Evolutionary conservation across 2,797 vertebrate genomes (phyloP).

Genomic region (Periparus ater): DNA sequence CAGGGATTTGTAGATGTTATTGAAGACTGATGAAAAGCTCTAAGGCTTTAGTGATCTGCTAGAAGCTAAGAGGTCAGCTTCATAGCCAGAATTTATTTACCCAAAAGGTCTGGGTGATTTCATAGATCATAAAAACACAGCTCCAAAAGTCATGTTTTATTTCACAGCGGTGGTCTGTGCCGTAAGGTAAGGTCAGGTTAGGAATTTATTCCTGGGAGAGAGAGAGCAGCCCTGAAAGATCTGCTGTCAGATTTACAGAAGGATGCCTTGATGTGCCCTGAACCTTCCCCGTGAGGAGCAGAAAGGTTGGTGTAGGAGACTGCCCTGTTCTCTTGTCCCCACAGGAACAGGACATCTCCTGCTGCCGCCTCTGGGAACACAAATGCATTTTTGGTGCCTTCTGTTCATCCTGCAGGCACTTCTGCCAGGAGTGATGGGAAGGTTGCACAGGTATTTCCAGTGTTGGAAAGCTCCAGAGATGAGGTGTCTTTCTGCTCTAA

Average conservation of each 20-base stretch:
- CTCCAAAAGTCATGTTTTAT: conserved; percentile 57
- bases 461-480: not conserved
- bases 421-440: not conserved
- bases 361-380: not conserved
- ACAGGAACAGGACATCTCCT: fast-evolving
- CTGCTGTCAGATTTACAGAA: not conserved
- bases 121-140: conserved; percentile 66
- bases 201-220: not conserved
- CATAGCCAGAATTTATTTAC: conserved; percentile 66
- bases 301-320: fast-evolving
- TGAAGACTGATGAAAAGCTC: conserved; percentile 43
- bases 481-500: not conserved
- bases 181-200: not conserved
- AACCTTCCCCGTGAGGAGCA: not conserved
- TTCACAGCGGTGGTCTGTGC: conserved; percentile 24
- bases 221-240: not conserved
- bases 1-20: not conserved
- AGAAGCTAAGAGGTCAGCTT: conserved; percentile 47
- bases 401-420: not conserved
- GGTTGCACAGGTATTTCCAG: not conserved
- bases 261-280: not conserved
- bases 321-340: not conserved
- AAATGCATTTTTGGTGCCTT: not conserved
- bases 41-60: conserved; percentile 6
- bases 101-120: conserved; percentile 56